These are phyloP conservation scores for Vespertilio murinus DNA, from an alignment of 2,797 vertebrate species.

Conservation along the genomic window DNA sequence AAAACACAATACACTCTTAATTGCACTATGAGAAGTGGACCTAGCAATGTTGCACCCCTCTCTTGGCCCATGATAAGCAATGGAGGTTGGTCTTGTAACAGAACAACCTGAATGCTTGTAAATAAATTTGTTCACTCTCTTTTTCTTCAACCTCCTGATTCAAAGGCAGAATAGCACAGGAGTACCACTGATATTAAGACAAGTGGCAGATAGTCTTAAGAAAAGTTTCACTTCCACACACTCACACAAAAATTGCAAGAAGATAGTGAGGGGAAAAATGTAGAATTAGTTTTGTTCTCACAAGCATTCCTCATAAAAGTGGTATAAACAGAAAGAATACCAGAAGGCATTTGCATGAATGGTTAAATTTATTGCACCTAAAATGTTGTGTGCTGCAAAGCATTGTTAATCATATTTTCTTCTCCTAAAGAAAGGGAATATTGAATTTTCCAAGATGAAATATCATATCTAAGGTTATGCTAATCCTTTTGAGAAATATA, in stretches of 20 bases:
- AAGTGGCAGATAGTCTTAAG: neutral
- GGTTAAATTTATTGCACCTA: neutral
- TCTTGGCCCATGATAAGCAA: neutral
- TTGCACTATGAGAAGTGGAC: neutral
- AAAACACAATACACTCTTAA: neutral
- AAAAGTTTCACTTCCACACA: neutral
- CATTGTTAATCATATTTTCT: neutral
- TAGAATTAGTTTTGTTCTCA: neutral
- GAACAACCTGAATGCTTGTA: neutral
- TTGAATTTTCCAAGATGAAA: neutral
- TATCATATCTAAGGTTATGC: neutral
- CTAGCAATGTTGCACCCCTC: neutral
- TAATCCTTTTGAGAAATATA: neutral
- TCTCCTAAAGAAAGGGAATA: slow-evolving; percentile 14
- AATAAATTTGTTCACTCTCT: neutral
- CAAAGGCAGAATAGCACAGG: neutral
- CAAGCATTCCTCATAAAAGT: neutral
- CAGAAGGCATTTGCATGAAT: neutral
- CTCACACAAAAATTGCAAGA: neutral
- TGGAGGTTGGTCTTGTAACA: neutral
- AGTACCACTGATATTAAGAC: neutral
- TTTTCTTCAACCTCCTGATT: neutral
- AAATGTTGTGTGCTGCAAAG: neutral
- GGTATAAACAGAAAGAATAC: neutral
- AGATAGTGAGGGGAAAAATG: neutral